phyloP scores from a whole-genome alignment of 2,888 invertebrate species.

The Amiota communis region DNA sequence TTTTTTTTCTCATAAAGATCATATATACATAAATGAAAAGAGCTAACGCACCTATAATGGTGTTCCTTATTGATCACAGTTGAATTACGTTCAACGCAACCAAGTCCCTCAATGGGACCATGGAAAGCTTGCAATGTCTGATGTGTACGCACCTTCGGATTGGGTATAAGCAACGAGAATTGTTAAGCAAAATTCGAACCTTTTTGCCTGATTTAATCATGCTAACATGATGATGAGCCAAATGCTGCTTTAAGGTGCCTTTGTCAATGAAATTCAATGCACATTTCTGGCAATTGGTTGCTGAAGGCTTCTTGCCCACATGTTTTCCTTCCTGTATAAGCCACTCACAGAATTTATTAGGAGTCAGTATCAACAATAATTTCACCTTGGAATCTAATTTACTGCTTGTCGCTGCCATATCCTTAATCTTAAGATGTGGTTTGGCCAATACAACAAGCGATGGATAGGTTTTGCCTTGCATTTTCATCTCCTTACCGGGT shows the following conservation, averaged over 20 bases:
- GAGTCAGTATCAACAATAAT: slow-evolving; percentile 84
- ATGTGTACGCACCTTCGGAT: slow-evolving; percentile 69
- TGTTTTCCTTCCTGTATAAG: slow-evolving; percentile 89
- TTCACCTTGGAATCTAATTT: slow-evolving; percentile 86
- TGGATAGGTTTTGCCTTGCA: slow-evolving; percentile 87
- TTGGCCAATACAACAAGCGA: slow-evolving; percentile 88
- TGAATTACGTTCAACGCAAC: slow-evolving; percentile 85
- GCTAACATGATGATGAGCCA: slow-evolving; percentile 65
- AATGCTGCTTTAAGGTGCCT: slow-evolving; percentile 71
- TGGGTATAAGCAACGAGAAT: slow-evolving; percentile 64
- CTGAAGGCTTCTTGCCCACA: slow-evolving; percentile 75
- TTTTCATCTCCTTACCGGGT: slow-evolving; percentile 84
- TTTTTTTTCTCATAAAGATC: not conserved
- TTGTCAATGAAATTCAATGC: slow-evolving; percentile 84
- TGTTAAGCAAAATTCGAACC: slow-evolving; percentile 61
- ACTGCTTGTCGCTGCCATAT: slow-evolving; percentile 77
- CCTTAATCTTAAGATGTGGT: slow-evolving; percentile 83
- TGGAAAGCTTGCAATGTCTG: slow-evolving; percentile 65
- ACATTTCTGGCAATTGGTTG: slow-evolving; percentile 81
- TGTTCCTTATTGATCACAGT: slow-evolving; percentile 79
- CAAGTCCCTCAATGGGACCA: slow-evolving; percentile 73
- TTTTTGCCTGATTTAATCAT: slow-evolving; percentile 58
- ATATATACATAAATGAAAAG: not conserved
- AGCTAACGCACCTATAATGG: slow-evolving; percentile 85
- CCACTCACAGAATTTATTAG: slow-evolving; percentile 92